These are phyloP conservation scores for Idris sp. DNA, from an alignment of 1,140 invertebrate genomes.

Conservation along the genomic window DNA sequence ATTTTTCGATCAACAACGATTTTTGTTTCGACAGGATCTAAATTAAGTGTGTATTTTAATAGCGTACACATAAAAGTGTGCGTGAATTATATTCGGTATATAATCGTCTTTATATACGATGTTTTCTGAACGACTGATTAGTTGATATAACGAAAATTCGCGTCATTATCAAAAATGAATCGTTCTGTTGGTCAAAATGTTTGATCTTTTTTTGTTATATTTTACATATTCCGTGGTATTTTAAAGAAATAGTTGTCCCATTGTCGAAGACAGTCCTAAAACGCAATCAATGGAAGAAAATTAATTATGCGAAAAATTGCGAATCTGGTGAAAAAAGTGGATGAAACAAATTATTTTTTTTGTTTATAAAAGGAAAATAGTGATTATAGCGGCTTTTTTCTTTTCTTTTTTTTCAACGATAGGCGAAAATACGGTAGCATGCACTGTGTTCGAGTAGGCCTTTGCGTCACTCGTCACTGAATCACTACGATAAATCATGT, in stretches of 20 bases:
- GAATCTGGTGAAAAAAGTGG: conserved; percentile 16
- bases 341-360: conserved; percentile 13
- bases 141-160: conserved; percentile 25
- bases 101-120: conserved; percentile 51
- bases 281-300: conserved; percentile 73
- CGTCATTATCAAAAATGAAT: conserved; percentile 43
- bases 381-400: conserved; percentile 12
- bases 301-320: conserved; percentile 58
- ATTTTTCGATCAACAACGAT: conserved; percentile 56
- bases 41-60: conserved; percentile 46
- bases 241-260: conserved; percentile 79
- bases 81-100: conserved; percentile 51
- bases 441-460: conserved; percentile 45
- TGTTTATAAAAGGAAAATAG: conserved; percentile 8
- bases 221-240: conserved; percentile 70
- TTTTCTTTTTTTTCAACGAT: conserved; percentile 18
- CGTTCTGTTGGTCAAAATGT: conserved; percentile 64
- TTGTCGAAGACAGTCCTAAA: conserved; percentile 78
- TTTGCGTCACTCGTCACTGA: conserved; percentile 54
- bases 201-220: conserved; percentile 2
- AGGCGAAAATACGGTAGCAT: conserved; percentile 41
- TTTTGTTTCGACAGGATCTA: conserved; percentile 51
- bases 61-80: conserved; percentile 55
- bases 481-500: conserved; percentile 46
- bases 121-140: conserved; percentile 37